A percentile compares a stretch with the other conserved stretches of the same genome.
Evolutionary conservation across 2,797 vertebrate genomes (phyloP).

Genomic region (Nyctibius grandis): DNA sequence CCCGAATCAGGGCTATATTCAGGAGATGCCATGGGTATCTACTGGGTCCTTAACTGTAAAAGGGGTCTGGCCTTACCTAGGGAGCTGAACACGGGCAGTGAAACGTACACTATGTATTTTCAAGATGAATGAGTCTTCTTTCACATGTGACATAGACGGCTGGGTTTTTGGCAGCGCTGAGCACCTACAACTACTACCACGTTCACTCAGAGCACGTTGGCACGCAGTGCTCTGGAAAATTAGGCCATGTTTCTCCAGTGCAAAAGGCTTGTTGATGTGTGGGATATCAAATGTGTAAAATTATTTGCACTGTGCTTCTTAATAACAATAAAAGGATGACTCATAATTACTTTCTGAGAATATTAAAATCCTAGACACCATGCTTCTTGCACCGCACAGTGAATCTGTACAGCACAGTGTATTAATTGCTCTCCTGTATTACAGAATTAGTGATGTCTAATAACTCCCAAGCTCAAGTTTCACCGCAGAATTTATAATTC

Average conservation of each 20-base stretch:
- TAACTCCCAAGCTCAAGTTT: constrained; percentile 47
- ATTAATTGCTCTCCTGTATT: constrained; percentile 51
- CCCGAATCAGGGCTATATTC: background rate
- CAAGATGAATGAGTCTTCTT: constrained; percentile 1
- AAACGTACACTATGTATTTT: background rate
- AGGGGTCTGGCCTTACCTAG: background rate
- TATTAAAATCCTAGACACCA: constrained; percentile 44
- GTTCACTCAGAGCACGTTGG: background rate
- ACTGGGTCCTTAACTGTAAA: background rate
- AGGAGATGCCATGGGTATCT: background rate
- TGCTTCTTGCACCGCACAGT: background rate
- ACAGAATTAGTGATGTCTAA: constrained; percentile 41
- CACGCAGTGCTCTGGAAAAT: constrained; percentile 15
- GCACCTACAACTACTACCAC: background rate
- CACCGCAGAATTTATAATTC: constrained; percentile 58
- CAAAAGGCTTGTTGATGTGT: constrained; percentile 34
- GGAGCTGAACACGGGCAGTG: background rate
- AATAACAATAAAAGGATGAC: constrained; percentile 50
- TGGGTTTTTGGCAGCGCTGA: constrained; percentile 36
- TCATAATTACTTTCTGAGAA: constrained; percentile 58
- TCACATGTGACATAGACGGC: background rate
- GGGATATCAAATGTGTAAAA: constrained; percentile 47
- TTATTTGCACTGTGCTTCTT: constrained; percentile 52
- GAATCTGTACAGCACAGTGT: background rate
- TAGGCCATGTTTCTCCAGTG: constrained; percentile 47